phyloP scores from a whole-genome alignment of 2,797 vertebrate species.

The Coendou prehensilis region DNA sequence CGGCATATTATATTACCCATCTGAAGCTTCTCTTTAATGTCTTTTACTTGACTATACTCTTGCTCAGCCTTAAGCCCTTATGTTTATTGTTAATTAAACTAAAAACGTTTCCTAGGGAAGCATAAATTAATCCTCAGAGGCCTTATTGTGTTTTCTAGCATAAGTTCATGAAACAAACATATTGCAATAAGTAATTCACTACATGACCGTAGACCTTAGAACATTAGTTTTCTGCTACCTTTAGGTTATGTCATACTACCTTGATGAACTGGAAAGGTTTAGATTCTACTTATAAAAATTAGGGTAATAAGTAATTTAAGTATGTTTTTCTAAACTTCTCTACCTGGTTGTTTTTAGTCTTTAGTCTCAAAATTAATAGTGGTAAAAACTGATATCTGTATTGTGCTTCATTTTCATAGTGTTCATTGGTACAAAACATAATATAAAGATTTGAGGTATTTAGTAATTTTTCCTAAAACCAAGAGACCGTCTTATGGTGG shows the following conservation, averaged over 20 bases:
- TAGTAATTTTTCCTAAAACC: constrained; percentile 26
- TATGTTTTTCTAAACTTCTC: neutral
- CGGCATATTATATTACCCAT: constrained; percentile 13
- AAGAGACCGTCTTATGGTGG: neutral
- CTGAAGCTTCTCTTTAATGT: constrained; percentile 37
- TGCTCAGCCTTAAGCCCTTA: neutral
- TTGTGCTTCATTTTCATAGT: constrained; percentile 18
- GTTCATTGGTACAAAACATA: constrained; percentile 6
- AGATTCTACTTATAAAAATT: constrained; percentile 37
- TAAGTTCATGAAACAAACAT: constrained; percentile 16
- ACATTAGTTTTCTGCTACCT: neutral
- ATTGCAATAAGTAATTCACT: neutral
- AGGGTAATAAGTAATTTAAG: neutral
- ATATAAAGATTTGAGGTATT: neutral
- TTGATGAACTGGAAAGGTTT: neutral
- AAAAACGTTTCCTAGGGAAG: constrained; percentile 28
- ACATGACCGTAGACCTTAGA: neutral
- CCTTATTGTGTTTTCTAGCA: neutral
- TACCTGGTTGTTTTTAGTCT: constrained; percentile 24
- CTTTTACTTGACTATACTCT: neutral
- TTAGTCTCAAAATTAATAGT: constrained; percentile 20
- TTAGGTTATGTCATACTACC: neutral
- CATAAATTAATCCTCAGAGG: constrained; percentile 2
- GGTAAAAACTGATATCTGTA: constrained; percentile 28
- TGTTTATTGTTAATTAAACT: constrained; percentile 63